Evolutionary conservation across 2,113 vertebrate species (phyloP), one percentile per base, ranked within the genome.

Genomic region (Colossoma macropomum): DNA sequence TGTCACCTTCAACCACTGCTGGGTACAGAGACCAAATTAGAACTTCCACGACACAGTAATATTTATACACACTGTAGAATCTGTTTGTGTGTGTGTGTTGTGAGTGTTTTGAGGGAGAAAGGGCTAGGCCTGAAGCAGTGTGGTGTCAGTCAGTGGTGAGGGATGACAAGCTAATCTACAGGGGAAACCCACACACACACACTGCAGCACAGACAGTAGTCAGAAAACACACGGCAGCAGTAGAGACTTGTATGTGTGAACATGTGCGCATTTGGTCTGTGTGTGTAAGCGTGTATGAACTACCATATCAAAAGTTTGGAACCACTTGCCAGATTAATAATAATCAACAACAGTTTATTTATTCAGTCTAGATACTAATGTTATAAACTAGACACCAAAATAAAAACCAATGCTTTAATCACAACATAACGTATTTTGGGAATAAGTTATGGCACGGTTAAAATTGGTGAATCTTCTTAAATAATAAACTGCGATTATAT

Each of bases 11-110:
- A 69, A 23, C 30, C 66, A 38, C 66, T 1, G 34, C 30, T 12
- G 8, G 19, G 32, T 28, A 69, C 34, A 4, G 7, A 38, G 32
- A 19, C 66, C 66, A 38, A 69, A 69, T 69, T 69, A 69, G 32
- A 69, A 6, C 66, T 38, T 21, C 66, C 17, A 68, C 65, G 34
- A 68, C 30, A 68, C 17, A 34, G 65, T 0, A 32, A 38, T 38
- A 38, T 69, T 21, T 69, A 38, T 38, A 69, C 34, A 69, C 34
- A 69, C 17, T 69, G 66, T 23, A 52, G 66, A 23, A 19, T 38
- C 32, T 48, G 87, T 41, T 23, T 86, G 79, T 79, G 86, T 83
- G 74, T 54, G 86, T 34, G 65, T 34, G 32, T 34, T 30, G 16
- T 10, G 7, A 65, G 63, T 32, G 15, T 30, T 32, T 66, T 28